These are phyloP conservation scores for Myrmecobius fasciatus DNA, from an alignment of 2,113 vertebrate species.

Conservation along the genomic window DNA sequence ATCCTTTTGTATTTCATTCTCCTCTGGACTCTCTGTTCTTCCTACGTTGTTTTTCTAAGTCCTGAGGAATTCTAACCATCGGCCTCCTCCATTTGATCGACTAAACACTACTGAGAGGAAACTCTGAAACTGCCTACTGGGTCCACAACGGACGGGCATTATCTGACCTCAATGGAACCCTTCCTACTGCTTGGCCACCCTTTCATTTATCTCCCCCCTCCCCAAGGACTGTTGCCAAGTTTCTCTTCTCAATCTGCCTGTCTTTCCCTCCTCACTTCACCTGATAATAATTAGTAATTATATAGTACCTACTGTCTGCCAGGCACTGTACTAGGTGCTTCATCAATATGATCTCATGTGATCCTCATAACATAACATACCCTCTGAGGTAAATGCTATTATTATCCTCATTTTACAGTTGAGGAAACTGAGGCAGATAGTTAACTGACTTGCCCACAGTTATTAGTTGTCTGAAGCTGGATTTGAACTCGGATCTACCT, in stretches of 20 bases:
- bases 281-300: not conserved
- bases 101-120: not conserved
- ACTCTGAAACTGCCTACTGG: not conserved
- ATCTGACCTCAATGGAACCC: not conserved
- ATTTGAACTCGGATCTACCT: not conserved
- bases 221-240: not conserved
- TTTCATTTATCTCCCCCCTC: not conserved
- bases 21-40: not conserved
- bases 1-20: not conserved
- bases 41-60: not conserved
- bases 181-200: not conserved
- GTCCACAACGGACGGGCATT: not conserved
- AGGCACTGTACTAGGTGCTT: not conserved
- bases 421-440: not conserved
- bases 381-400: not conserved
- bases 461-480: not conserved
- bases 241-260: not conserved
- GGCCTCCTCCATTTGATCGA: too few relatives aligned
- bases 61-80: not conserved
- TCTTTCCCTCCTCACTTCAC: not conserved
- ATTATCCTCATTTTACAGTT: not conserved
- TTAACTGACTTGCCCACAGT: not conserved
- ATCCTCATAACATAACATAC: not conserved
- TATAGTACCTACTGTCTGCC: not conserved
- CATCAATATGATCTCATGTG: not conserved